Evolutionary conservation across 1,140 invertebrate genomes (phyloP).

Genomic region (Cyrtorhinus lividipennis): DNA sequence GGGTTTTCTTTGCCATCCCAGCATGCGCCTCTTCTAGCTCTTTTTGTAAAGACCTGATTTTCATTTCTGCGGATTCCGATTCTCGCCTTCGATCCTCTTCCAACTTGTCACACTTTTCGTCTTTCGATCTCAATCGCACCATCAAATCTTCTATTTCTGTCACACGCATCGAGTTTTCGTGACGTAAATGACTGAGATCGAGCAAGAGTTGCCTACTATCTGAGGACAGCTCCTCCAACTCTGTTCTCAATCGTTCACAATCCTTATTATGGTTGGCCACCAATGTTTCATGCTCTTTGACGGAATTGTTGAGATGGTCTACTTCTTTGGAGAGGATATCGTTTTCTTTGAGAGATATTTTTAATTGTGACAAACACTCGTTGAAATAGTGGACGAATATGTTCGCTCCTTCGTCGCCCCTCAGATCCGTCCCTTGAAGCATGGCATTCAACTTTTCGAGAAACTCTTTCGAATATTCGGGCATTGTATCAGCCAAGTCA

Average conservation of each 20-base stretch:
- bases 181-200: not conserved
- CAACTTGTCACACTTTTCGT: not conserved
- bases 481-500: not conserved
- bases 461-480: not conserved
- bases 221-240: not conserved
- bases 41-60: too few relatives aligned
- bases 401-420: not conserved
- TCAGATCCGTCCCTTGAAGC: not conserved
- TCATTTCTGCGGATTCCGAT: too few relatives aligned
- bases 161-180: not conserved
- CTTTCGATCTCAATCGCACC: not conserved
- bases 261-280: not conserved
- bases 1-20: too few relatives aligned
- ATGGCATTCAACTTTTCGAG: not conserved
- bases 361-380: constrained; percentile 1
- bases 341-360: not conserved
- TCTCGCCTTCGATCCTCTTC: too few relatives aligned
- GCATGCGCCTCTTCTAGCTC: too few relatives aligned
- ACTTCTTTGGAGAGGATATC: not conserved
- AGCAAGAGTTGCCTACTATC: not conserved
- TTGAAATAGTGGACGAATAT: not conserved
- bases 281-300: not conserved
- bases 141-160: not conserved
- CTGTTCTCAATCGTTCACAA: not conserved
- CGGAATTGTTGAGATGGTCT: not conserved